Base-by-base conservation (phyloP, 2,888 invertebrate species). In the Agriopis aurantiaria region DNA sequence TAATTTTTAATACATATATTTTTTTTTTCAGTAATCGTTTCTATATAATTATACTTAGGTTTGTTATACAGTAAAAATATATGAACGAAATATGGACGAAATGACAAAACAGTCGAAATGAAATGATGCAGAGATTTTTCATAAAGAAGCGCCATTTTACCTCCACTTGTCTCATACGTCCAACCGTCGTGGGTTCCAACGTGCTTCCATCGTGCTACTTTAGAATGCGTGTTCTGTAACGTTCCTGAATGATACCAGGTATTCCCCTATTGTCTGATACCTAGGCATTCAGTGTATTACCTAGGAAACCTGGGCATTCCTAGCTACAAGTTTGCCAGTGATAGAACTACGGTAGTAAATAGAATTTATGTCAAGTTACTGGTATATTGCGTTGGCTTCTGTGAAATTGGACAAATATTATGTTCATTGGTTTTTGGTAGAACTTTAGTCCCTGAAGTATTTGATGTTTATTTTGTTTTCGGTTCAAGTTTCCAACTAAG, bases 171-270 rank as follows among this genome's bases (percentile, higher is more conserved):
- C 69, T 45, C 64, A 62, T 61, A 57, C 69, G 72, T 76, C 73
- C 71, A 67, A 70, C 73, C 75, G n/a, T n/a, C 60, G 68, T 74
- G 76, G 76, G 74, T 69, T 73, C 71, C 69, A 66, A 58, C 56
- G 63, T 58, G 58, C 67, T 57, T 58, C 63, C 55, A 62, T 62
- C 74, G 56, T 61, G 65, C 58, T 48, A 64, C 71, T 75, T 56
- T 66, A 74, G 68, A 60, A 75, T 71, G 63, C 63, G 63, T 63
- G 65, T 58, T 48, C 40, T 57, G 58, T 58, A 58, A 58, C 58
- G 46, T 57, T 57, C 17, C 59, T 53, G 12, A n/a, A 14, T 51
- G 8, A 17, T 43, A 23, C 65, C 56, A 48, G 55, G 41, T 67
- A 67, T 57, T 17, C 58, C 23, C n/a, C 33, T 41, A 11, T 46